Evolutionary conservation across 2,797 vertebrate genomes (phyloP).

Genomic region (Poeciliopsis presidionis): DNA sequence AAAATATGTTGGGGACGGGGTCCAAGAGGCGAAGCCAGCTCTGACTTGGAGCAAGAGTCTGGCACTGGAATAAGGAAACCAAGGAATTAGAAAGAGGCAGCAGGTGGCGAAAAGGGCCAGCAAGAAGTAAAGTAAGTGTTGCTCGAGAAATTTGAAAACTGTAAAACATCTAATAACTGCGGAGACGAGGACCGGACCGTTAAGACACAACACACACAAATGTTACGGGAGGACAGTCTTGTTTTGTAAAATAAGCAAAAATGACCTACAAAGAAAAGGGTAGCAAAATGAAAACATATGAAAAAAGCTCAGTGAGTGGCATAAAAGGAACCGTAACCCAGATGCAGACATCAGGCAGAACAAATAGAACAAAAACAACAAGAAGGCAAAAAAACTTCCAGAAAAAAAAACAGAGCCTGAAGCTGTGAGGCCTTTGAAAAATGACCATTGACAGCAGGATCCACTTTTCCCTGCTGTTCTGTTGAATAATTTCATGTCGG

Average conservation of each 20-base stretch:
- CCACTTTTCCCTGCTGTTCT: neutral
- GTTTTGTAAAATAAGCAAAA: neutral
- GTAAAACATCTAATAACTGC: neutral
- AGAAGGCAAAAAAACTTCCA: neutral
- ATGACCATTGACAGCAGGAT: neutral
- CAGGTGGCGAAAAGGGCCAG: neutral
- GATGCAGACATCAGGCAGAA: neutral
- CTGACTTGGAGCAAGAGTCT: conserved; percentile 1
- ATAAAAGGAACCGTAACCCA: neutral
- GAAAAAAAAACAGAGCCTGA: neutral
- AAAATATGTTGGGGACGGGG: neutral
- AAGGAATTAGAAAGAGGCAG: neutral
- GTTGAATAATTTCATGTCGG: neutral
- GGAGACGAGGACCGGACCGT: neutral
- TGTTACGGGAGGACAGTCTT: neutral
- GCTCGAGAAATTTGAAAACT: neutral
- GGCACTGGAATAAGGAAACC: neutral
- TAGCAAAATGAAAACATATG: neutral
- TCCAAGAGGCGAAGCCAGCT: neutral
- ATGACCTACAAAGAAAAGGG: neutral
- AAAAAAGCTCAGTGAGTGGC: neutral
- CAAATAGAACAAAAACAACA: neutral
- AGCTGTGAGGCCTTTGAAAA: neutral
- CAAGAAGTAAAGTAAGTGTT: neutral
- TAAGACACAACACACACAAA: neutral